A percentile compares a stretch with the other conserved stretches of the same genome.
Evolutionary conservation across 2,888 invertebrate genomes (phyloP).

Genomic region (Drosophila melanosoma): DNA sequence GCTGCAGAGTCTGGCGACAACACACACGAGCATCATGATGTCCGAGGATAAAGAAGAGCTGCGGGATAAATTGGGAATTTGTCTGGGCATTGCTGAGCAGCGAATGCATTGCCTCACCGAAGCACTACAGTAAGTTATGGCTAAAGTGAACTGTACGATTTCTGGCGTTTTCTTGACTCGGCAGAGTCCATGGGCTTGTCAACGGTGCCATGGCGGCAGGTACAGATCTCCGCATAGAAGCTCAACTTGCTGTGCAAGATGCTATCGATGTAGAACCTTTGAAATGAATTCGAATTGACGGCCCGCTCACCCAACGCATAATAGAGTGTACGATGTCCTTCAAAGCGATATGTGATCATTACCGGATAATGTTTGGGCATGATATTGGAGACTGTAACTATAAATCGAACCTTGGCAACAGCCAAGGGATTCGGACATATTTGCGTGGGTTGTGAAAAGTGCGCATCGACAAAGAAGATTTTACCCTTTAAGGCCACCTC

Average conservation of each 20-base stretch:
- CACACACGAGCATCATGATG: constrained; percentile 84
- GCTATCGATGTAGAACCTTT: constrained; percentile 76
- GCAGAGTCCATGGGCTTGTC: constrained; percentile 40
- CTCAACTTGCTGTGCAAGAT: constrained; percentile 74
- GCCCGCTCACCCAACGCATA: constrained; percentile 67
- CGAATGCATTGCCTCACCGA: constrained; percentile 82
- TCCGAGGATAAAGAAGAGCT: constrained; percentile 83
- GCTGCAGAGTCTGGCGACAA: constrained; percentile 80
- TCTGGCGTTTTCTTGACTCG: background rate
- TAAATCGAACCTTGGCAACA: constrained; percentile 82
- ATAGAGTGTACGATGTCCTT: constrained; percentile 74
- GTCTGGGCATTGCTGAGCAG: constrained; percentile 84
- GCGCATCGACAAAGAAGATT: constrained; percentile 75
- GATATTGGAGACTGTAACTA: constrained; percentile 69
- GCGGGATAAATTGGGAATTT: constrained; percentile 81
- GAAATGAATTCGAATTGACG: constrained; percentile 59
- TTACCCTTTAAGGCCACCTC: constrained; percentile 59
- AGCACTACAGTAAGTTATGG: constrained; percentile 80
- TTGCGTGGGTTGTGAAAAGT: constrained; percentile 81
- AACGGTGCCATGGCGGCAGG: constrained; percentile 68
- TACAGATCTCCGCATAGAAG: constrained; percentile 73
- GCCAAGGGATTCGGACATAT: constrained; percentile 82
- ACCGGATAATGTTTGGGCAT: constrained; percentile 72
- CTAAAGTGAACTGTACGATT: background rate
- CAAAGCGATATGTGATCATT: constrained; percentile 82